A percentile compares a stretch with the other conserved stretches of the same genome.
These are phyloP conservation scores for Eidolon dupreanum DNA, from an alignment of 2,797 vertebrate species.

Conservation along the genomic window DNA sequence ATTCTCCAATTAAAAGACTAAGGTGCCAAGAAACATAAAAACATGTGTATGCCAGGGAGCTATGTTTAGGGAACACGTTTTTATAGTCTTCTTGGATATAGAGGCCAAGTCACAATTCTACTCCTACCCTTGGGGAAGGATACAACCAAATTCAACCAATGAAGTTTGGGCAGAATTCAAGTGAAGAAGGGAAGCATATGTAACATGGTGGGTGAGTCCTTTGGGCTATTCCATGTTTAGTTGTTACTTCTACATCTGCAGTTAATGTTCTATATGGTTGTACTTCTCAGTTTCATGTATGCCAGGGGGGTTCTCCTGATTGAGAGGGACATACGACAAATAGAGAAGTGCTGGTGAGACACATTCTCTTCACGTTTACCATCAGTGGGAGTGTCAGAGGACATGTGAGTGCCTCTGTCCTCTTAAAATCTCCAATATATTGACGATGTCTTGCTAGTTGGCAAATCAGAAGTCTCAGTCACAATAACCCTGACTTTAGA, in stretches of 20 bases:
- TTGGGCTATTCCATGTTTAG: rapidly evolving
- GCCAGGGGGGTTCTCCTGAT: background rate
- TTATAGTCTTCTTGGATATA: background rate
- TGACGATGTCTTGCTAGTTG: background rate
- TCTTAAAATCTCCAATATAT: background rate
- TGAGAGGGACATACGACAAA: background rate
- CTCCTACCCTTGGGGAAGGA: background rate
- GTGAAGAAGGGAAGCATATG: background rate
- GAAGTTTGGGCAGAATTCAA: background rate
- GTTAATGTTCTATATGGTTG: rapidly evolving
- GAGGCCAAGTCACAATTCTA: background rate
- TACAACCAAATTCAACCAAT: background rate
- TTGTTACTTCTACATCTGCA: rapidly evolving
- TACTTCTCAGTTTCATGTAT: background rate
- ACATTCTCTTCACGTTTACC: too few species aligned
- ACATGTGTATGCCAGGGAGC: background rate
- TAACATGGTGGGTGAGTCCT: background rate
- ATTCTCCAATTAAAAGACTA: background rate
- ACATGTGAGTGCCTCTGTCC: rapidly evolving
- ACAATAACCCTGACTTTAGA: background rate
- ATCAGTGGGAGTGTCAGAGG: rapidly evolving
- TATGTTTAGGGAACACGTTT: background rate
- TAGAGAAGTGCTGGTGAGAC: too few species aligned
- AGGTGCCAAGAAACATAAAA: background rate
- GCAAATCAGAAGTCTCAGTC: background rate